Evolutionary conservation across 2,113 vertebrate genomes (phyloP), one percentile per base, ranked within the genome.

Genomic region (Bagarius yarrelli): DNA sequence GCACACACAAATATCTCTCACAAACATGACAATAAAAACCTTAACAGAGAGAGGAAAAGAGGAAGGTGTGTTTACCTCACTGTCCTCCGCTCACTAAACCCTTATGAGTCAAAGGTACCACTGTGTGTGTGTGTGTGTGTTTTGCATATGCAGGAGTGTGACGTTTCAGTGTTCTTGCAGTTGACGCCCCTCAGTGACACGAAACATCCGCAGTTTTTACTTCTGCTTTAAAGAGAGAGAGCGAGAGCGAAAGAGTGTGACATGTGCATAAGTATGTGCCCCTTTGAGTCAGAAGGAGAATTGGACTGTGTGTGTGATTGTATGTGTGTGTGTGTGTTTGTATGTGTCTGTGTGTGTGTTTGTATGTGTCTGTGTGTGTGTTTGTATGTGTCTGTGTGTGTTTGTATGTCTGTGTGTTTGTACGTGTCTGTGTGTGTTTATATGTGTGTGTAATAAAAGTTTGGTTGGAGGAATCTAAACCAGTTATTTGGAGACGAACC

Each of bases 161-260:
- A 84, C 64, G 70, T 82, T 85, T 82, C 70, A 60, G 69, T 79
- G 23, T 21, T 53, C 34, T 61, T 30, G 16, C 27, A 25, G 76
- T 76, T 80, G 61, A 53, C 80, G 61, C 70, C 83, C 64, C 74
- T 25, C 23, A 69, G 73, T 74, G 76, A 81, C 44, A 67, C 21
- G 12, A 71, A 57, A 59, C 56, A n/a, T n/a, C 44, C 63, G 18
- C 27, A 71, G 67, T 12, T 23, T 47, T n/a, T 64, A 76, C 80
- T 84, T 84, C 85, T 86, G 79, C 76, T 77, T 83, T 76, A 71
- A 55, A 21, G 4, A 16, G 15, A 55, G 53, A 8, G 53, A 19
- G 53, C 3, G 53, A 55, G 53, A 1, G 9, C 15, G 47, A 50
- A 21, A 59, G 71, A 2, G 27, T n/a, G 56, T 57, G 56, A 57